Percentiles rank a stretch among this genome's conserved stretches.
Conservation (phyloP, 2,113 vertebrate species). For the Eretmochelys imbricata region DNA sequence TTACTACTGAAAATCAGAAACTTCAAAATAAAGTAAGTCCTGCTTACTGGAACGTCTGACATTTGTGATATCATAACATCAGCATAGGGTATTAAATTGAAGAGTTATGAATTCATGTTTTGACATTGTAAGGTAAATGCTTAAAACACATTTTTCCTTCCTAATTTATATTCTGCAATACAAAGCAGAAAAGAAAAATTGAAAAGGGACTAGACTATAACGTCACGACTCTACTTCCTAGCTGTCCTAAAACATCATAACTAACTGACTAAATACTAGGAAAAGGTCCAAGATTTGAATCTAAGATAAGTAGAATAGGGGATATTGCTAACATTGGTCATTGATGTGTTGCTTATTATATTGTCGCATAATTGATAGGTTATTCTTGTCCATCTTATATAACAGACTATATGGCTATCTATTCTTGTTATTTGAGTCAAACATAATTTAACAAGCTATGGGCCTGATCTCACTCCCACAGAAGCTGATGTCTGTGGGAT, state of each 20-base stretch:
- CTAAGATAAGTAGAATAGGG: not conserved
- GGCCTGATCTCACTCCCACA: rapidly evolving
- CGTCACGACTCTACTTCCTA: not conserved
- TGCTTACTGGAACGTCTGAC: not conserved
- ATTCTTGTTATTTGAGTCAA: not conserved
- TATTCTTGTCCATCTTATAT: not conserved
- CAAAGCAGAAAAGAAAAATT: not conserved
- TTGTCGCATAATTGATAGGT: not conserved
- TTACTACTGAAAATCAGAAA: not conserved
- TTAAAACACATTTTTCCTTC: not conserved
- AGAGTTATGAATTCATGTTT: not conserved
- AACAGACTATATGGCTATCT: not conserved
- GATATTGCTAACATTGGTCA: not conserved
- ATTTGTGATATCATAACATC: not conserved
- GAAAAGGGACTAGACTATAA: not conserved
- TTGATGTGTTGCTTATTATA: not conserved
- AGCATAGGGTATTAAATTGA: not conserved
- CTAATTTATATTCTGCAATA: not conserved
- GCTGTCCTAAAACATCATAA: conserved; percentile 14
- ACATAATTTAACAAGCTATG: not conserved
- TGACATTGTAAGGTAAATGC: not conserved
- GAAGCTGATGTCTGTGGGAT: not conserved
- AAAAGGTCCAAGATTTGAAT: not conserved
- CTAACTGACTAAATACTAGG: not conserved
- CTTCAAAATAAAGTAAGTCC: not conserved